Conservation (phyloP, 2,888 invertebrate species). For the Eilema depressum region DNA sequence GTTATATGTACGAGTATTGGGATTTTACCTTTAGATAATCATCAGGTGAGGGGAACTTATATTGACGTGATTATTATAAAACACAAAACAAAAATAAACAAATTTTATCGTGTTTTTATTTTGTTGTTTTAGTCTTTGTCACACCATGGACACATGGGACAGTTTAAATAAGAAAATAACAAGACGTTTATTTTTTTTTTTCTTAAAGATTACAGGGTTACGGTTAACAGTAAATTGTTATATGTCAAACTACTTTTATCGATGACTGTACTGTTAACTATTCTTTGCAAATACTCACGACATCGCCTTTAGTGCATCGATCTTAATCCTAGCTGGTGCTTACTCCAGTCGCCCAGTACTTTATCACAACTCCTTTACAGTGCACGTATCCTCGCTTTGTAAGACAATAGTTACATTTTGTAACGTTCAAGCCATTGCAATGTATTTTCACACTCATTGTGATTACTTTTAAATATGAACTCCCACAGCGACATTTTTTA, state of each 20-base stretch:
- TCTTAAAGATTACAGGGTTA: background rate
- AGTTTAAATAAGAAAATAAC: background rate
- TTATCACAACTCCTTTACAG: conserved; percentile 47
- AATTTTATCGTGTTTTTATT: background rate
- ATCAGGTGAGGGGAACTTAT: no score
- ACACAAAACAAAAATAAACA: background rate
- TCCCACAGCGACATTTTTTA: background rate
- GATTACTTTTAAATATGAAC: conserved; percentile 21
- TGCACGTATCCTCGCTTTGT: conserved; percentile 50
- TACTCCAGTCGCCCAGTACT: conserved; percentile 48
- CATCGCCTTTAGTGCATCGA: conserved; percentile 35
- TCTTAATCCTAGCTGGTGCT: conserved; percentile 35
- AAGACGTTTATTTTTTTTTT: background rate
- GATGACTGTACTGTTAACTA: background rate
- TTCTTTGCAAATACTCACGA: conserved; percentile 34
- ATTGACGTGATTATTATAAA: no score
- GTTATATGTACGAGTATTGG: no score
- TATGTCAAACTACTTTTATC: background rate
- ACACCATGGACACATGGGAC: no score
- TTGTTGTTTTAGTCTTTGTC: no score
- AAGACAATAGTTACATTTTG: conserved; percentile 22
- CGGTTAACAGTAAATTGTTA: background rate
- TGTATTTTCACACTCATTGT: conserved; percentile 27
- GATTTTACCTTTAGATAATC: no score
- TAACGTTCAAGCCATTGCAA: conserved; percentile 24